Conservation (phyloP, 1,140 invertebrate species). For the Delia radicum region DNA sequence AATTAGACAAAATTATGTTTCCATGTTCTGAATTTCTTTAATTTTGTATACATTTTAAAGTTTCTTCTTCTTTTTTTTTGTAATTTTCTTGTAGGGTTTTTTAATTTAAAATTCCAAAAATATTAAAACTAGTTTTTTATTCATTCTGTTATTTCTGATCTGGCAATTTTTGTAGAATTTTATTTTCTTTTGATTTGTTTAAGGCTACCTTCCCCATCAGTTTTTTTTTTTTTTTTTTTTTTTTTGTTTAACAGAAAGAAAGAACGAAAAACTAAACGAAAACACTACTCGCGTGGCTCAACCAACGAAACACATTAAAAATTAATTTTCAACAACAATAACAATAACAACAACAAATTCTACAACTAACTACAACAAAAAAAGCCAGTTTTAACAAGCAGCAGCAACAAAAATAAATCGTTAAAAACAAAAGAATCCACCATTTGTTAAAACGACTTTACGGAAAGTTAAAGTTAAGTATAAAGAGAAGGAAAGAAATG, state of each 20-base stretch:
- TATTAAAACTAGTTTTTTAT: too few species aligned
- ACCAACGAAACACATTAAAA: constrained; percentile 53
- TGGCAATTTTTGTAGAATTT: background rate
- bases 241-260: background rate
- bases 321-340: constrained; percentile 43
- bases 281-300: background rate
- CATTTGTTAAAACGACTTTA: background rate
- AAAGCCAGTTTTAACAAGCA: background rate
- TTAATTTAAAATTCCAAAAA: too few species aligned
- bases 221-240: background rate
- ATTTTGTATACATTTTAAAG: too few species aligned
- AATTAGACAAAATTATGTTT: too few species aligned
- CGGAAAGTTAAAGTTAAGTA: too few species aligned
- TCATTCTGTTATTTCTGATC: too few species aligned
- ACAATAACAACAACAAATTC: background rate
- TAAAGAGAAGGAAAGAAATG: too few species aligned
- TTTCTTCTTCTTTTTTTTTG: too few species aligned
- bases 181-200: background rate
- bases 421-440: background rate
- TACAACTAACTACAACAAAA: background rate
- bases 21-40: too few species aligned
- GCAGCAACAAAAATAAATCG: background rate
- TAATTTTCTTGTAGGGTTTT: too few species aligned
- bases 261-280: background rate
- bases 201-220: background rate